phyloP scores from a whole-genome alignment of 2,888 invertebrate species.

The Trichogramma dendrolimi region DNA sequence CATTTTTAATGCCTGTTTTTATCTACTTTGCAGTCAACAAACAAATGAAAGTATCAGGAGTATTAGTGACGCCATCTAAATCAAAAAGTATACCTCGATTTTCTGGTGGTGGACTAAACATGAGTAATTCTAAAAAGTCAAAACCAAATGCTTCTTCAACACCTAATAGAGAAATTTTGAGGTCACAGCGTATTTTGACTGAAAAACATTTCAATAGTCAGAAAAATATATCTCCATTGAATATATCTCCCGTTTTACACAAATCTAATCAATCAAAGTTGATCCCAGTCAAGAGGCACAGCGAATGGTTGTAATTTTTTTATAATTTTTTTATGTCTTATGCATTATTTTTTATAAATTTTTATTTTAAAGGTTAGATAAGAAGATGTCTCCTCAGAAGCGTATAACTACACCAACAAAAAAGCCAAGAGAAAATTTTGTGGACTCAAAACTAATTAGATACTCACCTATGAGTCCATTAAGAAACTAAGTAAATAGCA shows the following conservation, averaged over 20 bases:
- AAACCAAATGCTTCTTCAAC: conserved; percentile 46
- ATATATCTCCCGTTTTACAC: conserved; percentile 40
- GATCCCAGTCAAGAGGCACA: too few species aligned
- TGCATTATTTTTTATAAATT: too few species aligned
- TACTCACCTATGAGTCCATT: too few species aligned
- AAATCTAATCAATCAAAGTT: conserved; percentile 17
- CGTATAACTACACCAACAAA: too few species aligned
- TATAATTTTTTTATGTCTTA: too few species aligned
- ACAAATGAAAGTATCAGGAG: conserved; percentile 25
- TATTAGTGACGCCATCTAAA: conserved; percentile 31
- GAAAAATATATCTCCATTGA: conserved; percentile 31
- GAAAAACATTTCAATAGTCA: conserved; percentile 19
- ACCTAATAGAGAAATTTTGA: conserved; percentile 34
- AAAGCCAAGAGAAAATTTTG: too few species aligned
- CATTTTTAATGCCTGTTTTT: too few species aligned
- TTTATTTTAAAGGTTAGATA: too few species aligned
- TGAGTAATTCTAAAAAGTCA: conserved; percentile 33
- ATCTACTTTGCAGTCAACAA: conserved; percentile 26
- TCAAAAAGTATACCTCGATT: conserved; percentile 12
- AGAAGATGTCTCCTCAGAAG: too few species aligned
- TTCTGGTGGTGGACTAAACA: conserved; percentile 44
- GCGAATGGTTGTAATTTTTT: too few species aligned
- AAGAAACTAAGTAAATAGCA: too few species aligned
- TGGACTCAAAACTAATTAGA: too few species aligned
- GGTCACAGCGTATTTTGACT: conserved; percentile 14